Conservation (phyloP, 2,888 invertebrate genomes). For the Octodonta nipae region DNA sequence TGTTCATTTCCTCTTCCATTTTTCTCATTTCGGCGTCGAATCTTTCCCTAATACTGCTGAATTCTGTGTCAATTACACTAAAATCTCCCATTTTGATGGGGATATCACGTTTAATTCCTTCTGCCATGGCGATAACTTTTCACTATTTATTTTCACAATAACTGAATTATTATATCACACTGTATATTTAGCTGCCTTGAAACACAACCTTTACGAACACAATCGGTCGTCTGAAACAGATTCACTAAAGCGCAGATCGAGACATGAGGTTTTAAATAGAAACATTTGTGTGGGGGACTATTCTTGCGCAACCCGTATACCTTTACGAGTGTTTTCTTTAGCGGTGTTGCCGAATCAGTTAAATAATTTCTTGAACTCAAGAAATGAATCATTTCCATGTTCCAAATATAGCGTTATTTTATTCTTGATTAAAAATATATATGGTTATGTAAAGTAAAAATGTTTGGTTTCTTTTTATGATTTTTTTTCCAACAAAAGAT, state of each 20-base stretch:
- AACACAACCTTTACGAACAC: slow-evolving; percentile 3
- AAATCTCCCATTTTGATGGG: slow-evolving; percentile 88
- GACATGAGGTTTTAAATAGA: slow-evolving; percentile 30
- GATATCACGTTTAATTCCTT: slow-evolving; percentile 68
- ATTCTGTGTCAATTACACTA: slow-evolving; percentile 91
- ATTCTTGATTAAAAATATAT: too few species aligned
- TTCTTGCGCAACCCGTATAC: slow-evolving; percentile 24
- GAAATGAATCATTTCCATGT: too few species aligned
- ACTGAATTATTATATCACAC: slow-evolving; percentile 6
- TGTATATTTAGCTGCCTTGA: slow-evolving; percentile 3
- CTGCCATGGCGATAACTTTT: slow-evolving; percentile 49
- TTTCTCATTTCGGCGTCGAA: slow-evolving; percentile 95
- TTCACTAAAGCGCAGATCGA: slow-evolving; percentile 12
- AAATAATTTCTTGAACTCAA: too few species aligned
- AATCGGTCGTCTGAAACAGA: slow-evolving; percentile 2
- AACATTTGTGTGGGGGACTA: slow-evolving; percentile 21
- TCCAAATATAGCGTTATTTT: too few species aligned
- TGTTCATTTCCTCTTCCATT: slow-evolving; percentile 97
- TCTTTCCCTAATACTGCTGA: slow-evolving; percentile 86
- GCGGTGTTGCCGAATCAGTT: too few species aligned
- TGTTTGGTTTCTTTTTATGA: too few species aligned
- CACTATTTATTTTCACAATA: slow-evolving; percentile 2
- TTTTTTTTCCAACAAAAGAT: too few species aligned
- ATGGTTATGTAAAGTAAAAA: too few species aligned
- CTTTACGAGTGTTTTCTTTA: too few species aligned